Conservation (phyloP, 2,113 vertebrate species). For the Notarius lentiginosus region DNA sequence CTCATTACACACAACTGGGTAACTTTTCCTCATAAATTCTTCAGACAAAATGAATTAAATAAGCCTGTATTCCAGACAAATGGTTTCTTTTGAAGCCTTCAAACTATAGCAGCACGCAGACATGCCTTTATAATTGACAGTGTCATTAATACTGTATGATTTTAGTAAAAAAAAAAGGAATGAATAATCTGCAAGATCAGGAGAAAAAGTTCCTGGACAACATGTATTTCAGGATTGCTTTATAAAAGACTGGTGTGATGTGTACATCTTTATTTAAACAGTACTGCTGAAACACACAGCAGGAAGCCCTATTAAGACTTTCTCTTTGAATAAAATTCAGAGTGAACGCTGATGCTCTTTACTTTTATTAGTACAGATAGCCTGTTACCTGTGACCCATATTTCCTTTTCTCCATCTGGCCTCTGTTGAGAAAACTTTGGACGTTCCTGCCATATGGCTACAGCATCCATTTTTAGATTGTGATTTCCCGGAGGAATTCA, state of each 20-base stretch:
- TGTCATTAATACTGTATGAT: too few relatives aligned
- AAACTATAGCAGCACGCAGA: neutral
- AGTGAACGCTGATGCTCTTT: neutral
- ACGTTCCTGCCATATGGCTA: constrained; percentile 60
- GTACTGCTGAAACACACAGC: neutral
- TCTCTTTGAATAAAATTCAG: neutral
- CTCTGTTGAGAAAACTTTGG: neutral
- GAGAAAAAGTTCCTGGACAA: neutral
- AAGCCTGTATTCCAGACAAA: neutral
- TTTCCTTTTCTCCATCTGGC: neutral
- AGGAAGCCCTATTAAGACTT: neutral
- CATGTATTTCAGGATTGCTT: neutral
- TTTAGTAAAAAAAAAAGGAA: neutral
- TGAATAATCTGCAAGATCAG: neutral
- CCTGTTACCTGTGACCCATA: constrained; percentile 4
- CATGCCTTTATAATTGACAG: too few relatives aligned
- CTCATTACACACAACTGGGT: neutral
- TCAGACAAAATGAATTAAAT: neutral
- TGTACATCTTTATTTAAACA: neutral
- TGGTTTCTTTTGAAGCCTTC: neutral
- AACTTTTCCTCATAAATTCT: neutral
- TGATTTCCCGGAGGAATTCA: constrained; percentile 61
- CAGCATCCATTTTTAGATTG: constrained; percentile 44
- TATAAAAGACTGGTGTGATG: too few relatives aligned
- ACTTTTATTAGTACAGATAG: neutral